Evolutionary conservation across 2,797 vertebrate species (phyloP), one percentile per base, ranked within the genome.

Genomic region (Cyprinella venusta): DNA sequence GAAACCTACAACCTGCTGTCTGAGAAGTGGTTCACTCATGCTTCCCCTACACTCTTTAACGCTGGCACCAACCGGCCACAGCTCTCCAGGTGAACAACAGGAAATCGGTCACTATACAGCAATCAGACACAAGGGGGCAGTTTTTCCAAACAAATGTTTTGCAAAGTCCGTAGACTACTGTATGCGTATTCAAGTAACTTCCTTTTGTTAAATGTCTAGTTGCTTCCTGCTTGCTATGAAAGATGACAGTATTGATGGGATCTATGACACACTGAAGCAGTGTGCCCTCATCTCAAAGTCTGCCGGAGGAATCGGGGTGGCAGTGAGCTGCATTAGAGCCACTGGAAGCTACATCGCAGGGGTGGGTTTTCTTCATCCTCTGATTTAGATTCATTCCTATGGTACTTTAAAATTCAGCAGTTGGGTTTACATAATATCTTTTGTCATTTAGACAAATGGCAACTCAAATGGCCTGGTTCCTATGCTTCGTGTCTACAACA

Each of bases 331-430:
- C 89, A 99, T 99, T 91, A 91, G 98, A 38, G 95, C 97, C 68
- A 99, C 97, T 0, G 98, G 98, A 59, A 99, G 98, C 93, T 99
- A 99, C 88, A 99, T 99, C 0, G 98, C 98, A 0, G 98, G 98
- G 91, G 96, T 97, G 79, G 92, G 95, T 38, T n/a, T 33, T 21
- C 69, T 79, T 10, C 30, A 45, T 30, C 6, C 4, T 52, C 26
- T 8, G 38, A 8, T 45, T 77, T 21, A 1, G 40, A n/a, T 40
- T 45, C 7, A 9, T 12, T 63, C 19, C 9, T 13, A 4, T 26
- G 6, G n/a, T 78, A 8, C 9, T 36, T 59, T 42, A 15, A 26
- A 12, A 13, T 8, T 26, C 3, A 70, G 38, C 4, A 48, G 3
- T 61, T 83, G n/a, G 19, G 18, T 61, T 81, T 7, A 56, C 8